Evolutionary conservation across 2,113 vertebrate genomes (phyloP), one percentile per base, ranked within the genome.

Genomic region (Drymodes brunneopygia): DNA sequence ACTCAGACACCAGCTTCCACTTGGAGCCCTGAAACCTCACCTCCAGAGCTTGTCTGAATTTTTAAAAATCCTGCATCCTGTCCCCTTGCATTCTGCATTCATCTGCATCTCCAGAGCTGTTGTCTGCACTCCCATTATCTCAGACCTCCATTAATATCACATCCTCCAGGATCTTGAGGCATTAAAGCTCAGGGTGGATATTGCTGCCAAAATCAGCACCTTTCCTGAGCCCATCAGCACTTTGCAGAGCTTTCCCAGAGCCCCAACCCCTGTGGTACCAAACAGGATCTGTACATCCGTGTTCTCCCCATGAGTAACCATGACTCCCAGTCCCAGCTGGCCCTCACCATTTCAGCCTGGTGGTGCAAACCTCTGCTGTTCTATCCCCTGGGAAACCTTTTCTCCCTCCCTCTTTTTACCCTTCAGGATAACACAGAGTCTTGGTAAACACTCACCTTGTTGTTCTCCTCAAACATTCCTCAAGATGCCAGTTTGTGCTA

Each of bases 281-380:
- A 31, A 53, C 11, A 20, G 3, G 29, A 33, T 19, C 35, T 11
- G 5, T 2, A 22, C 13, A 7, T 10, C 18, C 0, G 0, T 5
- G 3, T 15, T 67, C 47, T 50, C 57, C 78, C 64, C n/a, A 13
- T 0, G 1, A 18, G 18, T 7, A 19, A 38, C 38, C 89, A 51
- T 29, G 69, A 44, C 15, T 64, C 44, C 31, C 51, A 74, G 44
- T 23, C 74, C 61, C 73, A 81, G 27, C 4, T 58, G 33, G 3
- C 35, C 17, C 28, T 44, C 21, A 3, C 19, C 6, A 31, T 27
- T 71, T 38, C 2, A 79, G 36, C 38, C 33, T 44, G 17, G 1
- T 19, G 22, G 14, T 66, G 38, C 19, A 62, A 70, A 36, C 10
- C 18, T 64, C 33, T 82, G 35, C 47, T 65, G 11, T n/a, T 66